These are phyloP conservation scores for Crocodylus rhombifer DNA, from an alignment of 2,797 vertebrate genomes.

Conservation along the genomic window DNA sequence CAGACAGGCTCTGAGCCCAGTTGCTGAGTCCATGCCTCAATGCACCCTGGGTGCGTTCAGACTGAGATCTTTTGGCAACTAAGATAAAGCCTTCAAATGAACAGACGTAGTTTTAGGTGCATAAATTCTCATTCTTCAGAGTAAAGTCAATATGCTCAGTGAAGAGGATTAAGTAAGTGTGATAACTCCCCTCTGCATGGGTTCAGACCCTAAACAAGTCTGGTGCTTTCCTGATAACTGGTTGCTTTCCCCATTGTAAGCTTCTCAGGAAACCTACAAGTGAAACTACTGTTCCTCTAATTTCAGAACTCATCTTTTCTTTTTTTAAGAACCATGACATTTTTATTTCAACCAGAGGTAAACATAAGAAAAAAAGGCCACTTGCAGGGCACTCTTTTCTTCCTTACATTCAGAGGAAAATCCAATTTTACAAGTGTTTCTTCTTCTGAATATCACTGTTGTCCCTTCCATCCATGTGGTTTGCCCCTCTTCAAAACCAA, in stretches of 20 bases:
- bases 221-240: not conserved
- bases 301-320: no score
- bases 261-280: not conserved
- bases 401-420: no score
- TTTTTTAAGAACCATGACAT: no score
- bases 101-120: not conserved
- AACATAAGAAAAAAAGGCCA: no score
- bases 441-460: no score
- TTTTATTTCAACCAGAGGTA: no score
- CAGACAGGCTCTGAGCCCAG: not conserved
- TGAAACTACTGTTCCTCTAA: not conserved
- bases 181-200: not conserved
- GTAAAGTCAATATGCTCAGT: not conserved
- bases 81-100: not conserved
- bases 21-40: not conserved
- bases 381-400: no score
- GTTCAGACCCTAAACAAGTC: not conserved
- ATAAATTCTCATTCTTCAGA: not conserved
- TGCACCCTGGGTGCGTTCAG: not conserved
- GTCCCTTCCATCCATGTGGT: no score
- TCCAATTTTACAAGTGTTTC: no score
- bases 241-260: no score
- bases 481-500: not conserved
- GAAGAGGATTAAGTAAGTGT: not conserved
- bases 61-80: not conserved